A percentile compares a stretch with the other conserved stretches of the same genome.
Conservation (phyloP, 2,888 invertebrate genomes). For the Oligia strigilis region DNA sequence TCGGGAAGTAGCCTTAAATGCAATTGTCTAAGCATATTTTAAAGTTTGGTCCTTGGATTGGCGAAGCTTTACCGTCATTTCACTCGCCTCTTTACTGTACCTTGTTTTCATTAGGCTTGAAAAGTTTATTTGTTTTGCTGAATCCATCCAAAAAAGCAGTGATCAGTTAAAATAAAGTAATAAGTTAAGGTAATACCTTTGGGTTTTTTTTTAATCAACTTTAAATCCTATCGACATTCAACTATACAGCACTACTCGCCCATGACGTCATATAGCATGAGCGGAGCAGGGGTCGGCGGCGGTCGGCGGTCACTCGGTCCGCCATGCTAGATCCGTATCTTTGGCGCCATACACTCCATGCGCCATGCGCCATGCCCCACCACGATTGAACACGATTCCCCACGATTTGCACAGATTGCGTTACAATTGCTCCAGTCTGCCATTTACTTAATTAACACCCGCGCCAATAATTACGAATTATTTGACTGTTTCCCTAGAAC, state of each 20-base stretch:
- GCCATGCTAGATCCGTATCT: slow-evolving; percentile 85
- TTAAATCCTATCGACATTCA: slow-evolving; percentile 33
- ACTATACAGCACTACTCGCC: slow-evolving; percentile 34
- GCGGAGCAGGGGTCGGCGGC: slow-evolving; percentile 80
- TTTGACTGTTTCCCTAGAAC: slow-evolving; percentile 57
- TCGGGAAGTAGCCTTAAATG: not conserved
- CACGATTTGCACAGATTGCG: slow-evolving; percentile 81
- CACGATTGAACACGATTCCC: slow-evolving; percentile 34
- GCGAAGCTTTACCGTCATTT: not conserved
- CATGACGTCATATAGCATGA: slow-evolving; percentile 75
- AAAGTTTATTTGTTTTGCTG: not conserved
- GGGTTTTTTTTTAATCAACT: no score
- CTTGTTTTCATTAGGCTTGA: not conserved
- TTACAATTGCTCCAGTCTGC: slow-evolving; percentile 78
- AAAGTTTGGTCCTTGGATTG: not conserved
- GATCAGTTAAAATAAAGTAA: not conserved
- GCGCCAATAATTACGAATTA: slow-evolving; percentile 60
- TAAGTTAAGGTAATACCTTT: not conserved
- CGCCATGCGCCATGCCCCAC: slow-evolving; percentile 58
- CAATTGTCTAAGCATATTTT: not conserved
- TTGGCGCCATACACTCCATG: slow-evolving; percentile 83
- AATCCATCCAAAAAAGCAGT: not conserved
- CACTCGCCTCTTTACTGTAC: not conserved
- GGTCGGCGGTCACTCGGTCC: slow-evolving; percentile 82
- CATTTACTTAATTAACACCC: slow-evolving; percentile 80